Evolutionary conservation across 2,888 invertebrate species (phyloP).

Genomic region (Melanostoma scalare): DNA sequence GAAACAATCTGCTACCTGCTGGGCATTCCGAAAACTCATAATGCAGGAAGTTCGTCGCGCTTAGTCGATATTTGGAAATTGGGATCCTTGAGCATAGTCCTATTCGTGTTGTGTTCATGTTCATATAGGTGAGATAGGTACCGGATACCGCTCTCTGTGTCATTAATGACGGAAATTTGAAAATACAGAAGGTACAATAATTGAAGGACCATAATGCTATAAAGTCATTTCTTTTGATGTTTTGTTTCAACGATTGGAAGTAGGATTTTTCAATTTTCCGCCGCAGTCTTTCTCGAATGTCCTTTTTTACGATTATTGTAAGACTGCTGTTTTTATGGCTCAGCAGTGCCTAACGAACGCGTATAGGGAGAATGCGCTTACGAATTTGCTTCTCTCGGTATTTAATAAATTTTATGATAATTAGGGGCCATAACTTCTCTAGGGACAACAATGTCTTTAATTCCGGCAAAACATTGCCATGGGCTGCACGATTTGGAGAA

Average conservation of each 20-base stretch:
- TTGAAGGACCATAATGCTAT: conserved; percentile 81
- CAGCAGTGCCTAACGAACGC: conserved; percentile 1
- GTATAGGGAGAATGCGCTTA: conserved; percentile 27
- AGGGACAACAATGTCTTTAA: conserved; percentile 66
- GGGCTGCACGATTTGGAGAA: conserved; percentile 3
- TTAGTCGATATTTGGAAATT: conserved; percentile 27
- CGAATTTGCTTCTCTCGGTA: conserved; percentile 38
- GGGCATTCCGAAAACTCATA: conserved; percentile 79
- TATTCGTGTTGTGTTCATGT: background rate
- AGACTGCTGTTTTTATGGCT: conserved; percentile 72
- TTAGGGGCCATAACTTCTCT: conserved; percentile 70
- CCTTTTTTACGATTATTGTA: conserved; percentile 61
- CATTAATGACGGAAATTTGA: conserved; percentile 82
- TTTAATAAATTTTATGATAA: conserved; percentile 73
- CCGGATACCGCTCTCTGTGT: conserved; percentile 75
- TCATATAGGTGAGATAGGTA: conserved; percentile 32
- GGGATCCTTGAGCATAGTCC: conserved; percentile 62
- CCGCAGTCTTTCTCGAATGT: conserved; percentile 40
- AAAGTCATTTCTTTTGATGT: conserved; percentile 69
- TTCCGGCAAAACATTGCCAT: conserved; percentile 7
- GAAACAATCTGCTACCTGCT: conserved; percentile 77
- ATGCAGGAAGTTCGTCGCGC: conserved; percentile 76
- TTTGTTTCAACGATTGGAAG: conserved; percentile 51
- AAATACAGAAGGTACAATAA: conserved; percentile 82
- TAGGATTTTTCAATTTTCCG: conserved; percentile 54